Evolutionary conservation across 1,140 invertebrate species (phyloP).

Genomic region (Orius laevigatus): DNA sequence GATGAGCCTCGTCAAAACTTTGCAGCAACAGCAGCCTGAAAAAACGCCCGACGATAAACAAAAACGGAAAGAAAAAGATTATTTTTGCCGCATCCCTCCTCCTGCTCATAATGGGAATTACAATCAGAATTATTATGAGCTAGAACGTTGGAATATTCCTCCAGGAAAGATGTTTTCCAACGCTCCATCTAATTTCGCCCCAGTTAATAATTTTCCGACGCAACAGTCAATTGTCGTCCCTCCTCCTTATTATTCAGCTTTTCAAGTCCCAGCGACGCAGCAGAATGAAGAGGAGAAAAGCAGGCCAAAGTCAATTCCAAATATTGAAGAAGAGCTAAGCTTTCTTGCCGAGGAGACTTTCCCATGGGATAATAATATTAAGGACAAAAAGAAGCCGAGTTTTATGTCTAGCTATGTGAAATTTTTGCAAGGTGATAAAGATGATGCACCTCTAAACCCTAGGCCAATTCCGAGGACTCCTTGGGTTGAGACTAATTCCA

Average conservation of each 20-base stretch:
- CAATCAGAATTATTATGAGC: conserved; percentile 45
- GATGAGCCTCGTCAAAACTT: conserved; percentile 51
- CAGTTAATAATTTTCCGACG: conserved; percentile 1
- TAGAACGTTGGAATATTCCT: conserved; percentile 54
- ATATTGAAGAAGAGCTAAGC: conserved; percentile 69
- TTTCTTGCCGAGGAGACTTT: conserved; percentile 39
- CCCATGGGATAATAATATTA: too few relatives aligned
- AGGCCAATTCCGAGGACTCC: neutral
- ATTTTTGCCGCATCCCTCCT: conserved; percentile 39
- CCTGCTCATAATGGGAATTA: conserved; percentile 46
- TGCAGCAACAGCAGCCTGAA: conserved; percentile 15
- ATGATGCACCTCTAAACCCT: conserved; percentile 45
- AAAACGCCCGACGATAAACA: conserved; percentile 13
- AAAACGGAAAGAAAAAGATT: conserved; percentile 19
- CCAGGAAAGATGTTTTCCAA: conserved; percentile 48
- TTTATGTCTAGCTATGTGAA: conserved; percentile 74
- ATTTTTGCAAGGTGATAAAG: conserved; percentile 63
- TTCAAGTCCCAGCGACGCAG: neutral
- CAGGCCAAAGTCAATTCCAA: conserved; percentile 66
- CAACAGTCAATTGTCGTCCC: neutral
- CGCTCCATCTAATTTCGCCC: conserved; percentile 28
- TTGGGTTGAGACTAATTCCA: neutral
- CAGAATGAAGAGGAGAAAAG: conserved; percentile 32
- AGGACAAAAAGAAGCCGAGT: conserved; percentile 29
- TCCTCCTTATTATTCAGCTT: too few relatives aligned